Base-by-base conservation (phyloP, 2,888 invertebrate species). In the Melanargia galathea region DNA sequence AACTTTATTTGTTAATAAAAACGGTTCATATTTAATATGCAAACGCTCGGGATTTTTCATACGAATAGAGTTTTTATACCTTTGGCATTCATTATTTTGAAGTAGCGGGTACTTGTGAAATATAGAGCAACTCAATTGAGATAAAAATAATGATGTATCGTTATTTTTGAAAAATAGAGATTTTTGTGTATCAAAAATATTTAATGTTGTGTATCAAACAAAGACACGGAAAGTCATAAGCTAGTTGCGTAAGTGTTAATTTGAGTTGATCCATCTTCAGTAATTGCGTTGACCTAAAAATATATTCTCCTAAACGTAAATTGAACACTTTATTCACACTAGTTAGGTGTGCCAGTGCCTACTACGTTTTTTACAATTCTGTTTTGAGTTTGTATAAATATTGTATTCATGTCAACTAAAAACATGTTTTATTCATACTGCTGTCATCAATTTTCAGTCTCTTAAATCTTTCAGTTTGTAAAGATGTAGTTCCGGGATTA, bases 241-340 rank as follows among this genome's bases (percentile, higher is more conserved):
- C 52, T 52, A 52, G 33, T 52, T 52, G 8, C 52, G 52, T 33
- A 52, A 52, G 52, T 33, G 52, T 33, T 33, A 52, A 52, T 52
- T 52, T 52, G 52, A 33, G 52, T 52, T 30, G 18, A 52, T 52
- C 52, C 52, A 33, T 52, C 52, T 52, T 33, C 52, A 52, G 51
- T n/a, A 49, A 26, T 33, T 26, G 33, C 33, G 52, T 16, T 33
- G 52, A 52, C 52, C 52, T 35, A 52, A 52, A 48, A 49, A 33
- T 20, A 33, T 24, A 48, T 48, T 48, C 52, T 33, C 16, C 33
- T n/a, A 38, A n/a, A 38, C 52, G 18, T 35, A 33, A 52, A 52
- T 48, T 24, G 24, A 24, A 48, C 13, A 18, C 33, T 33, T 18
- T 18, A 20, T 52, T 33, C 30, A 20, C 18, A 52, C 33, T 20